These are phyloP conservation scores for Tetranychus piercei DNA, from an alignment of 2,888 invertebrate genomes.

Conservation along the genomic window DNA sequence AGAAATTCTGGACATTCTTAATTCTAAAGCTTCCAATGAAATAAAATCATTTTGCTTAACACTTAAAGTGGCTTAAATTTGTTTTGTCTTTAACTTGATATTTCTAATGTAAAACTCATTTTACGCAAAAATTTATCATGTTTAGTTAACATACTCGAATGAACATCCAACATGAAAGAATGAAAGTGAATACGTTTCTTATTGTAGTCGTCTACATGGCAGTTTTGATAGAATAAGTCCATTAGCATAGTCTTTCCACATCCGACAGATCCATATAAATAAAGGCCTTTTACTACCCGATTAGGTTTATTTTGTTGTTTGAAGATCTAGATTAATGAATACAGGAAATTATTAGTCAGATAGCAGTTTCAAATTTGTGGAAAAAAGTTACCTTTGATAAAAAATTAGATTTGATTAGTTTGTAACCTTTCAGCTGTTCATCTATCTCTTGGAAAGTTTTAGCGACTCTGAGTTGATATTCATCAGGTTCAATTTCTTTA, in stretches of 20 bases:
- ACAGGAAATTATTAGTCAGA: not conserved
- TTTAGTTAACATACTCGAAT: slow-evolving; percentile 38
- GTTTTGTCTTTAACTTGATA: too few species aligned
- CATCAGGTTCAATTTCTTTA: slow-evolving; percentile 41
- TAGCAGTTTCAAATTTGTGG: not conserved
- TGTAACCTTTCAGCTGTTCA: slow-evolving; percentile 43
- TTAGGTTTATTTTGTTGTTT: not conserved
- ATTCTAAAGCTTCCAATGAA: too few species aligned
- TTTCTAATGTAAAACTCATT: too few species aligned
- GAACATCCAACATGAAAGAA: slow-evolving; percentile 90
- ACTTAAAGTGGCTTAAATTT: too few species aligned
- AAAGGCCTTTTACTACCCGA: slow-evolving; percentile 51
- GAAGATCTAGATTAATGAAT: not conserved
- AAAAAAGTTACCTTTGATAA: slow-evolving; percentile 29
- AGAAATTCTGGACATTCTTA: not conserved
- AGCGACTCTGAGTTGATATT: slow-evolving; percentile 51
- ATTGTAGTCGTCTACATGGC: slow-evolving; percentile 34
- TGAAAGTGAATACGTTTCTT: slow-evolving; percentile 75
- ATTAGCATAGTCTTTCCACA: slow-evolving; percentile 98
- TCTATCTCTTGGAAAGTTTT: slow-evolving; percentile 50
- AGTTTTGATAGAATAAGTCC: slow-evolving; percentile 82
- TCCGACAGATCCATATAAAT: slow-evolving; percentile 61
- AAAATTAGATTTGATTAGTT: slow-evolving; percentile 37
- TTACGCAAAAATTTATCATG: not conserved
- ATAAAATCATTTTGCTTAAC: too few species aligned